These are phyloP conservation scores for Torymus texanus DNA, from an alignment of 2,888 invertebrate species.

Conservation along the genomic window DNA sequence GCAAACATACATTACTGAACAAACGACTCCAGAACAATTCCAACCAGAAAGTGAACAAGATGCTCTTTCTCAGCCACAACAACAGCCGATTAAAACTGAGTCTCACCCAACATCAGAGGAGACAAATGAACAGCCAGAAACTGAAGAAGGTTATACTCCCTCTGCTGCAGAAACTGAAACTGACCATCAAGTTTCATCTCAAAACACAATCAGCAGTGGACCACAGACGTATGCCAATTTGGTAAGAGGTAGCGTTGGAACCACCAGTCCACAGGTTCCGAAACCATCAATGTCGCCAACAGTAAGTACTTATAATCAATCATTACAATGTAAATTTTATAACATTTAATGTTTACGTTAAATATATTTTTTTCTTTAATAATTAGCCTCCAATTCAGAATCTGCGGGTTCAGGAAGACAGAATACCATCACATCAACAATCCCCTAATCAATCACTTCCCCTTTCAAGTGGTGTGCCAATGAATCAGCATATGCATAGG, in stretches of 20 bases:
- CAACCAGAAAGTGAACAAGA: constrained; percentile 70
- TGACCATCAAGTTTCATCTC: constrained; percentile 74
- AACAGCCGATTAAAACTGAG: constrained; percentile 66
- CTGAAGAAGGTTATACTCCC: constrained; percentile 65
- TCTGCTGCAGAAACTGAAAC: constrained; percentile 73
- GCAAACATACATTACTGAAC: constrained; percentile 67
- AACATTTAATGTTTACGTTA: not conserved
- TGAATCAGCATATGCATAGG: constrained; percentile 67
- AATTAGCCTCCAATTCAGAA: constrained; percentile 73
- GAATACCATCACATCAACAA: constrained; percentile 69
- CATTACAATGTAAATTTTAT: no score
- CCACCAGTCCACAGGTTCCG: constrained; percentile 70
- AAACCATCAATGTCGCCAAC: constrained; percentile 74
- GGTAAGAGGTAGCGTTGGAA: constrained; percentile 79
- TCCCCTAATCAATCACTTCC: constrained; percentile 59
- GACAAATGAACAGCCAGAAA: constrained; percentile 64
- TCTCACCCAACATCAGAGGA: constrained; percentile 68
- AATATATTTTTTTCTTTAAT: constrained; percentile 30
- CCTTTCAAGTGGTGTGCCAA: constrained; percentile 61
- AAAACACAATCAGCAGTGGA: constrained; percentile 74
- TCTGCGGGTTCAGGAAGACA: constrained; percentile 70
- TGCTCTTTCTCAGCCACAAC: constrained; percentile 51
- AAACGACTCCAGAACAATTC: constrained; percentile 67
- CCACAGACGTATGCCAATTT: constrained; percentile 93
- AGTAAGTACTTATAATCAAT: no score